phyloP scores from a whole-genome alignment of 2,113 vertebrate genomes.

The Chloroceryle aenea region DNA sequence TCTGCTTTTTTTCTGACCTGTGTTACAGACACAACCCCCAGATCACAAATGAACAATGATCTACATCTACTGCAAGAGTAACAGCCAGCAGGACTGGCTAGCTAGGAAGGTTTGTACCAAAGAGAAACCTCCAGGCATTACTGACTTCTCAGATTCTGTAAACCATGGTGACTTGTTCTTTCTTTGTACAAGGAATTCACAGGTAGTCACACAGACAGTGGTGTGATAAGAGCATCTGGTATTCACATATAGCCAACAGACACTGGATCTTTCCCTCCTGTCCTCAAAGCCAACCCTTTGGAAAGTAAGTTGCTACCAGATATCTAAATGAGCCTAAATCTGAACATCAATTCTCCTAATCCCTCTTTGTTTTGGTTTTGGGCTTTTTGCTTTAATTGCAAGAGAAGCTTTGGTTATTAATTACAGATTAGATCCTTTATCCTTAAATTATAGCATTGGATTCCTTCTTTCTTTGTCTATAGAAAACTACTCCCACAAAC shows the following conservation, averaged over 20 bases:
- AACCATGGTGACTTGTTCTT: not conserved
- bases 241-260: not conserved
- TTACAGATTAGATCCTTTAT: slow-evolving; percentile 14
- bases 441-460: not conserved
- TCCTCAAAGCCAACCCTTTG: not conserved
- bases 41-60: not conserved
- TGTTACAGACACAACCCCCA: not conserved
- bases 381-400: slow-evolving; percentile 2
- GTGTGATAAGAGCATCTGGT: not conserved
- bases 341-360: slow-evolving; percentile 20
- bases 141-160: not conserved
- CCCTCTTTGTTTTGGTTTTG: not conserved
- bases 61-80: not conserved
- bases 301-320: not conserved
- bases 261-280: not conserved
- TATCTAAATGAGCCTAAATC: not conserved
- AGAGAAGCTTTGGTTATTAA: slow-evolving; percentile 10
- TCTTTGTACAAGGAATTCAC: not conserved
- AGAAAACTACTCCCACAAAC: not conserved
- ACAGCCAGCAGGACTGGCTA: not conserved
- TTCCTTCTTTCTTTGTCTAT: not conserved
- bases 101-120: not conserved
- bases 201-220: not conserved
- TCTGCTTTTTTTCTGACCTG: not conserved
- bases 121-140: not conserved